Evolutionary conservation across 2,113 vertebrate species (phyloP), one percentile per base, ranked within the genome.

Genomic region (Triplophysa tibetana): DNA sequence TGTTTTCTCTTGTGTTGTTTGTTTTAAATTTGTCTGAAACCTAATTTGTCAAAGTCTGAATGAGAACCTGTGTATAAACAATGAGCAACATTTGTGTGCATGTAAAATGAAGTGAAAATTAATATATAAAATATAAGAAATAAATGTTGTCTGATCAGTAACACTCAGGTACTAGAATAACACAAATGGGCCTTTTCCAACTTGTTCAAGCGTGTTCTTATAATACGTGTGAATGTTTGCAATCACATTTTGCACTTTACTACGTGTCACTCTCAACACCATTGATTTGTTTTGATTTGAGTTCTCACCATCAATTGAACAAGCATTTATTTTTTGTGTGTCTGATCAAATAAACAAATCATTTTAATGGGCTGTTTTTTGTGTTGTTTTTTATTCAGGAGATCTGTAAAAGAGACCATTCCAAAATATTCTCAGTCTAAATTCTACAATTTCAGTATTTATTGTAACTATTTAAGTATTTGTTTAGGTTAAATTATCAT

Each of bases 281-380:
- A 56, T 75, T 69, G n/a, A 43, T 14, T 13, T 76, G 54, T 70
- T 58, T 64, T 43, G 24, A 26, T 70, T 56, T 78, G 24, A 9
- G 10, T 70, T 78, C 10, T 72, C 23, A 23, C 64, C 74, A 65
- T 48, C 79, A 50, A 10, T 77, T 61, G 48, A 80, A 70, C 84
- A 72, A 81, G 58, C 76, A 12, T 69, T 78, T 38, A 73, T 54
- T 21, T 62, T 45, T 10, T 2, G 60, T 66, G 52, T 66, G 52
- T 13, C 26, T 56, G 81, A 79, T 69, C 23, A 68, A 75, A 82
- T 86, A 74, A 81, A 85, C 0, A 21, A 56, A 19, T 66, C 24
- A 80, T 81, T 75, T 88, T 78, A 54, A 70, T 60, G 11, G 24
- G 2, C 75, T 62, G 48, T 6, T 38, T 38, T 58, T 11, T 78